Base-by-base conservation (phyloP, 2,113 vertebrate genomes). In the Paracanthobrama guichenoti region DNA sequence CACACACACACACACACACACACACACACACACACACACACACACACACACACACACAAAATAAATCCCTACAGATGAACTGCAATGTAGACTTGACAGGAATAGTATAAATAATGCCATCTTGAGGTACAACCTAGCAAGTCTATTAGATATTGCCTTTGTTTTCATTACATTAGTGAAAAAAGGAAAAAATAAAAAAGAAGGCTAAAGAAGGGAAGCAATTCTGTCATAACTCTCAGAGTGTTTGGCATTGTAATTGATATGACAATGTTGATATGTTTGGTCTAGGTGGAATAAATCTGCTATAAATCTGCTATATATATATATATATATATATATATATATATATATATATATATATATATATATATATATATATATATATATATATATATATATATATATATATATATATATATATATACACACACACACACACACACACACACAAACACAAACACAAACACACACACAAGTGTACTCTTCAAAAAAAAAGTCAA, bases 71-170 rank as follows among this genome's bases (percentile, higher is more conserved):
- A 50, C 39, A 62, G 39, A 79, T 20, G 53, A 57, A 59, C 75
- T 46, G 39, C 14, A 62, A 42, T 62, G 39, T 20, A 16, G n/a
- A 79, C 0, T 39, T 62, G 57, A 79, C 77, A 79, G n/a, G n/a
- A 79, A 79, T 79, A 79, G 39, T 24, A 7, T 20, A 62, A 62
- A 26, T 12, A 42, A 35, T 79, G 76, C n/a, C 76, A 60, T 79
- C 57, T 62, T 79, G 57, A 44, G 48, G 50, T 35, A 55, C 3
- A 31, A n/a, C n/a, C n/a, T n/a, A n/a, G n/a, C n/a, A n/a, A 75
- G 24, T 66, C 59, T 76, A n/a, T 28, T 53, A 53, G 31, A 39
- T 22, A 11, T 69, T 39, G 2, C 9, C 66, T 67, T 67, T 35
- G 16, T 35, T 67, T 55, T 55, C 18, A 55, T 55, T 55, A 55